phyloP scores from a whole-genome alignment of 1,140 invertebrate genomes.

The Drusus annulatus region DNA sequence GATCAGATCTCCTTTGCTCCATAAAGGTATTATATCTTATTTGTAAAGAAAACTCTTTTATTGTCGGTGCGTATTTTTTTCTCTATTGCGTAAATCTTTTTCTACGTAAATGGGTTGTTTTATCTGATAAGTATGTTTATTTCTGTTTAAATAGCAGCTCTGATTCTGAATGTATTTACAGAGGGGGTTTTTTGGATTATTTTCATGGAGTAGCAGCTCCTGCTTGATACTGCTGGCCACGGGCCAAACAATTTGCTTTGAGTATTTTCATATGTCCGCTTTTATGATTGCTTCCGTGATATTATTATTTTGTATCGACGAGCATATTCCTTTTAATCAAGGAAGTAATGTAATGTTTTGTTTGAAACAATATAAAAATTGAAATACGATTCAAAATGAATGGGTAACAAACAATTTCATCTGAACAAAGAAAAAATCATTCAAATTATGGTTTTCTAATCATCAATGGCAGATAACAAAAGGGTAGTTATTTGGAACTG shows the following conservation, averaged over 20 bases:
- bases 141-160: conserved; percentile 30
- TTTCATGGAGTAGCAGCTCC: conserved; percentile 14
- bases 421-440: too few relatives aligned
- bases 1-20: conserved; percentile 11
- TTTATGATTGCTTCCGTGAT: conserved; percentile 29
- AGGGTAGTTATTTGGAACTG: too few relatives aligned
- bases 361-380: not conserved
- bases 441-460: too few relatives aligned
- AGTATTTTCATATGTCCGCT: conserved; percentile 36
- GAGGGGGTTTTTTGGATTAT: conserved; percentile 17
- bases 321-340: conserved; percentile 17
- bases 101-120: conserved; percentile 24
- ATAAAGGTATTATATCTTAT: conserved; percentile 35
- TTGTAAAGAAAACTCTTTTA: conserved; percentile 32
- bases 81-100: conserved; percentile 17
- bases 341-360: not conserved
- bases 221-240: not conserved
- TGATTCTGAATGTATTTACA: conserved; percentile 37
- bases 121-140: conserved; percentile 38
- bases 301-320: conserved; percentile 33
- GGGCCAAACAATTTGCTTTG: conserved; percentile 33
- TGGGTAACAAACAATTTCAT: too few relatives aligned
- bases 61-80: conserved; percentile 22
- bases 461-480: too few relatives aligned
- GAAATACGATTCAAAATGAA: too few relatives aligned